Base-by-base conservation (phyloP, 1,140 invertebrate genomes). In the Cyrtorhinus lividipennis region DNA sequence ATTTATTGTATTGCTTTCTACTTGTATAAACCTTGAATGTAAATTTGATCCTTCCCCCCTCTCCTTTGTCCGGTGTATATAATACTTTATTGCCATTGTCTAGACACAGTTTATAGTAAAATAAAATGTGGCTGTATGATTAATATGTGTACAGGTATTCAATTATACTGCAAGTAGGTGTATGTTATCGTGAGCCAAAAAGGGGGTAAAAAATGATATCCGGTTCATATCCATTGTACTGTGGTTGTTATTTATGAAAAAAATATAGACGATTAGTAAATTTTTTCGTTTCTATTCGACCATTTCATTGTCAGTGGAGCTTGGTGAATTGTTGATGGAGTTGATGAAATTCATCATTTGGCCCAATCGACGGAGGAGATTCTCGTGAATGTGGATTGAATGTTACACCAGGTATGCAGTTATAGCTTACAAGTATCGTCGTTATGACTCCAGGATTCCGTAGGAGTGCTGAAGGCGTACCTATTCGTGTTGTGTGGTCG, bases 221-320 rank as follows among this genome's bases (percentile, higher is more conserved):
- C 18, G 48, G 48, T 53, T 53, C 48, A 53, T 53, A 53, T 10
- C 48, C 48, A 53, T 53, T 53, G 12, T 15, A 53, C 48, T 53
- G 48, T 53, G 48, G 48, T 53, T 53, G 48, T 53, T 53, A 53
- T 53, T 53, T 53, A 53, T 53, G 48, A 22, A 53, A 53, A 53
- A 53, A 53, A 53, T 53, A 53, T 53, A 53, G 48, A 53, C 10
- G 12, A 53, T 53, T 53, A 53, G 48, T 13, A 53, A 53, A 53
- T n/a, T n/a, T n/a, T n/a, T n/a, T n/a, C n/a, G n/a, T n/a, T n/a
- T n/a, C n/a, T n/a, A n/a, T n/a, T n/a, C n/a, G n/a, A n/a, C n/a
- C n/a, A n/a, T n/a, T n/a, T n/a, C n/a, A n/a, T n/a, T n/a, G n/a
- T n/a, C n/a, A n/a, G n/a, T n/a, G n/a, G n/a, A n/a, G n/a, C n/a